Conservation (phyloP, 2,797 vertebrate species). For the Gorsachius magnificus region DNA sequence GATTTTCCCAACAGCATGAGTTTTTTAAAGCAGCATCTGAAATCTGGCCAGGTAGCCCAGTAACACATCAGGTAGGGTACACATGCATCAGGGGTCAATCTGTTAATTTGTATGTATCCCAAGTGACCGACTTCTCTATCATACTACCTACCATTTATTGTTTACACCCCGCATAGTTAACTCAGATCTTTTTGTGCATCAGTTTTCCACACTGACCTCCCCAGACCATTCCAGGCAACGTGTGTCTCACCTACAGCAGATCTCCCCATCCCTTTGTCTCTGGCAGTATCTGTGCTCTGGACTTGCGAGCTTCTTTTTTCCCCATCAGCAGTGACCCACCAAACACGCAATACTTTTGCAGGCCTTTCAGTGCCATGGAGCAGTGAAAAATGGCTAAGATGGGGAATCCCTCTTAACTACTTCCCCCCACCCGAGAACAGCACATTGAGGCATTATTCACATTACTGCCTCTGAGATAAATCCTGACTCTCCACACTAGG, state of each 20-base stretch:
- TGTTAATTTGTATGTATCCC: accelerated
- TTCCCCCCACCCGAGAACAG: background rate
- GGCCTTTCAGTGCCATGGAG: background rate
- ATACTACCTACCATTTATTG: background rate
- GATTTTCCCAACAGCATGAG: accelerated
- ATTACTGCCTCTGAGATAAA: background rate
- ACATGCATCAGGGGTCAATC: background rate
- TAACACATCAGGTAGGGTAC: accelerated
- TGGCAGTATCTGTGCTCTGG: accelerated
- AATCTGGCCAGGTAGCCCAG: background rate
- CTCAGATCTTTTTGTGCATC: background rate
- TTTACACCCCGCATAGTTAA: background rate
- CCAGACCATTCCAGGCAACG: background rate
- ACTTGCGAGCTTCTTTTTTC: background rate
- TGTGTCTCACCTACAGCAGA: background rate
- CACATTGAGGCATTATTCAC: background rate
- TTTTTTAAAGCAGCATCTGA: accelerated
- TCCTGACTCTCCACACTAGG: accelerated
- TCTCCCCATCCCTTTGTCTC: accelerated
- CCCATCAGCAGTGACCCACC: background rate
- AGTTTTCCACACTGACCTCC: background rate
- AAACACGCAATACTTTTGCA: background rate
- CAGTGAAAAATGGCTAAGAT: background rate
- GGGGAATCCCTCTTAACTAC: background rate
- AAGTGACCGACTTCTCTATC: background rate